phyloP scores from a whole-genome alignment of 2,113 vertebrate species.

The Hymenochirus boettgeri region DNA sequence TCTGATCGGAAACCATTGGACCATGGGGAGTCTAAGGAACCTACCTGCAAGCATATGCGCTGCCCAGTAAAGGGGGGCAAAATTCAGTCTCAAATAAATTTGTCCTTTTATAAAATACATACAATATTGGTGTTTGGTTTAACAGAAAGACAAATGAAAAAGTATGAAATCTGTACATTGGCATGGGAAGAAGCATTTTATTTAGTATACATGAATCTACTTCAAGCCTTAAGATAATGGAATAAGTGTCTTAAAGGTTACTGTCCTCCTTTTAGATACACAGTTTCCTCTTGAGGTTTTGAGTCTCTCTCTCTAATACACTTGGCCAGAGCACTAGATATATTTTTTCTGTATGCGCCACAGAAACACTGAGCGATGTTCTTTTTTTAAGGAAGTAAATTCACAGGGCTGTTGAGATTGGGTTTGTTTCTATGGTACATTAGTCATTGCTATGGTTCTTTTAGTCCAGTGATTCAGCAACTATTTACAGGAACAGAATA shows the following conservation, averaged over 20 bases:
- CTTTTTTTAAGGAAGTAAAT: not conserved
- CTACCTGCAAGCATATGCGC: not conserved
- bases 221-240: not conserved
- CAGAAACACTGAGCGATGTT: constrained; percentile 4
- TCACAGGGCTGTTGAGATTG: not conserved
- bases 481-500: too few species aligned
- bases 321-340: not conserved
- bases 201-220: not conserved
- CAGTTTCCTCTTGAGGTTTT: constrained; percentile 1
- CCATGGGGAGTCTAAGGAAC: not conserved
- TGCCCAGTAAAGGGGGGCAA: not conserved
- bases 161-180: not conserved
- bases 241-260: constrained; percentile 7
- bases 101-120: constrained; percentile 3
- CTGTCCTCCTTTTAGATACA: not conserved
- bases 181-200: not conserved
- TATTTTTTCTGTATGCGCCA: not conserved
- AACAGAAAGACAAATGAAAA: not conserved
- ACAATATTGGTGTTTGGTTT: not conserved
- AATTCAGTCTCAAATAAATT: not conserved
- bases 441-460: constrained; percentile 47
- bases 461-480: constrained; percentile 3
- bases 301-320: not conserved
- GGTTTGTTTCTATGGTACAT: not conserved
- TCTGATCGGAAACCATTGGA: too few species aligned